phyloP scores from a whole-genome alignment of 2,797 vertebrate genomes.

The Kryptolebias ocellatus region DNA sequence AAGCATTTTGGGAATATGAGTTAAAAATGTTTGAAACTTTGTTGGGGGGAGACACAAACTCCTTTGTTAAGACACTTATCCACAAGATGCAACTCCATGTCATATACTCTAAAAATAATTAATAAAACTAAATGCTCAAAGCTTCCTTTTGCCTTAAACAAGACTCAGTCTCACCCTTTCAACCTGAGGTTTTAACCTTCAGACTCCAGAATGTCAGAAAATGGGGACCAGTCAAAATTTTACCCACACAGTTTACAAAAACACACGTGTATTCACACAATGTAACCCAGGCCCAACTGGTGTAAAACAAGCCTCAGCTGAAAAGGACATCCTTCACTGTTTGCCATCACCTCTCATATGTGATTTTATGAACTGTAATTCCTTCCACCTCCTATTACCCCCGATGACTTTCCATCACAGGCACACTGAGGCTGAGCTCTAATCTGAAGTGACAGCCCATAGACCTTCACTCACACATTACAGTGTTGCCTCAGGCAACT shows the following conservation, averaged over 20 bases:
- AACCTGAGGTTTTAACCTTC: background rate
- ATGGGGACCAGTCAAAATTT: background rate
- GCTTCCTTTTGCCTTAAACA: background rate
- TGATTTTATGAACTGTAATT: slow-evolving; percentile 98
- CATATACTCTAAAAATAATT: too few species aligned
- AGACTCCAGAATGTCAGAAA: background rate
- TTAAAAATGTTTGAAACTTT: too few species aligned
- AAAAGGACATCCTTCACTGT: slow-evolving; percentile 67
- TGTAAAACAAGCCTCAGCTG: slow-evolving; percentile 50
- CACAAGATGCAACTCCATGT: too few species aligned
- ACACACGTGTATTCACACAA: slow-evolving; percentile 6
- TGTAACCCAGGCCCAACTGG: slow-evolving; percentile 44
- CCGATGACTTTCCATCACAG: slow-evolving; percentile 92
- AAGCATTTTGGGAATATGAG: too few species aligned
- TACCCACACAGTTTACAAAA: slow-evolving; percentile 2
- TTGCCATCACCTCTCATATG: slow-evolving; percentile 86
- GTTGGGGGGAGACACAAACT: too few species aligned
- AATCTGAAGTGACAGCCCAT: slow-evolving; percentile 98
- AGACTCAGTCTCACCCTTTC: background rate
- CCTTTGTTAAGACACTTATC: too few species aligned
- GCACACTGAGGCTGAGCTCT: slow-evolving; percentile 91
- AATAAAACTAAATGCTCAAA: too few species aligned
- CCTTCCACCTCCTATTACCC: slow-evolving; percentile 93
- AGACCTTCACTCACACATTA: slow-evolving; percentile 98
- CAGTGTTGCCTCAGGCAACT: slow-evolving; percentile 90